These are phyloP conservation scores for Clupea harengus DNA, from an alignment of 2,113 vertebrate genomes.

Conservation along the genomic window DNA sequence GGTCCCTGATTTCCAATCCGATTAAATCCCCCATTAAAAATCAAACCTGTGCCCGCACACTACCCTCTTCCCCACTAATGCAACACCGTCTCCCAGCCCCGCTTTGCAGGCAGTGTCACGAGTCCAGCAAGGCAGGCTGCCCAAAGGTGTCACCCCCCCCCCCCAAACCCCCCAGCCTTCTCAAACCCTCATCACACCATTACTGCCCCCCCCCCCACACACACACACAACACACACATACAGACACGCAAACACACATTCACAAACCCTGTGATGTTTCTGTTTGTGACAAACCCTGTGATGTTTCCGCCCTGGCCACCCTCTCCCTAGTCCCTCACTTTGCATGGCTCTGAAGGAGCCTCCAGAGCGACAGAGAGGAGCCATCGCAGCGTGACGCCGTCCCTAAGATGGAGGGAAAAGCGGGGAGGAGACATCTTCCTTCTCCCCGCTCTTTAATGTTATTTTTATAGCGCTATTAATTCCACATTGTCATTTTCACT, in stretches of 20 bases:
- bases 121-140: too few relatives aligned
- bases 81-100: too few relatives aligned
- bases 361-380: background rate
- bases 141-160: too few relatives aligned
- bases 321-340: background rate
- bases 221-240: background rate
- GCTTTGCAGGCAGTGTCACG: too few relatives aligned
- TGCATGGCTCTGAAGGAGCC: background rate
- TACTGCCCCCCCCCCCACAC: background rate
- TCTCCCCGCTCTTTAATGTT: constrained; percentile 3
- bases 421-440: background rate
- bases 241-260: background rate
- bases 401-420: constrained; percentile 12
- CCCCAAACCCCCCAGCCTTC: background rate
- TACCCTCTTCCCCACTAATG: background rate
- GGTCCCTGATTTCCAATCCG: background rate
- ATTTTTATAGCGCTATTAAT: constrained; percentile 20
- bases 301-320: background rate
- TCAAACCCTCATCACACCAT: background rate
- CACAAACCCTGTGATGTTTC: background rate
- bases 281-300: background rate
- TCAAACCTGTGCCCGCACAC: background rate
- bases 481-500: constrained; percentile 18
- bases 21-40: constrained; percentile 16
- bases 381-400: background rate